Percentiles rank a stretch among this genome's conserved stretches.
phyloP scores from a whole-genome alignment of 2,797 vertebrate species.

The Urophycis tenuis region DNA sequence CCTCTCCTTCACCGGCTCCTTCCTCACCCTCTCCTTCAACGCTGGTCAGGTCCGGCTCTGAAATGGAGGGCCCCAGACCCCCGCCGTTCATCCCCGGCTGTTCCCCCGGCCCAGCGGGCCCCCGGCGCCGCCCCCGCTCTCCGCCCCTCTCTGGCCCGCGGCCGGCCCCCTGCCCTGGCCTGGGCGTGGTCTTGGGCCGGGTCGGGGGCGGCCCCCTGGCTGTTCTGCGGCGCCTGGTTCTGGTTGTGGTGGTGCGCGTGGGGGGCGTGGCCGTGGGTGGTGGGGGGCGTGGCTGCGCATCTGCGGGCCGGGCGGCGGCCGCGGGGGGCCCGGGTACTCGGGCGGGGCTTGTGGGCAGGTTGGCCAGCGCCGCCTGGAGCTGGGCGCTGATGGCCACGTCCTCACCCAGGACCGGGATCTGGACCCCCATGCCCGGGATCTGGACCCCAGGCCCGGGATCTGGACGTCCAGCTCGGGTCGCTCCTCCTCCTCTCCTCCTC shows the following conservation, averaged over 20 bases:
- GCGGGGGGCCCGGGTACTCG: constrained; percentile 87
- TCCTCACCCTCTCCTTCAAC: constrained; percentile 93
- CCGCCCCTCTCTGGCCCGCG: no score
- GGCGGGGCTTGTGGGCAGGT: constrained; percentile 93
- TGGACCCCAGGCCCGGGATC: constrained; percentile 68
- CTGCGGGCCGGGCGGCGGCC: constrained; percentile 65
- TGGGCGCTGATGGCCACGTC: constrained; percentile 84
- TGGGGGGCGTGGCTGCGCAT: constrained; percentile 61
- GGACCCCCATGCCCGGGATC: no score
- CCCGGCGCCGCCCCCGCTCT: constrained; percentile 59
- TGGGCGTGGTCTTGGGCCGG: no score
- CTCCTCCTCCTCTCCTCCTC: constrained; percentile 86
- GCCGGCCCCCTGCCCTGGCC: constrained; percentile 63
- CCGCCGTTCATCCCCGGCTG: constrained; percentile 73
- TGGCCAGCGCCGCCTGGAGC: constrained; percentile 89
- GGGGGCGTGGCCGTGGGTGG: constrained; percentile 42
- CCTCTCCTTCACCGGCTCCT: constrained; percentile 91
- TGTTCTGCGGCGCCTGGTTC: constrained; percentile 49
- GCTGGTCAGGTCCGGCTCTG: constrained; percentile 91
- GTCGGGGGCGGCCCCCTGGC: constrained; percentile 60
- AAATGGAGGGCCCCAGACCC: constrained; percentile 88
- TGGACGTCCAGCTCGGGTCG: constrained; percentile 75
- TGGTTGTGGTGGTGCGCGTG: constrained; percentile 50
- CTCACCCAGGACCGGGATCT: no score
- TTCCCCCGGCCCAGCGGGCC: constrained; percentile 76